A percentile compares a stretch with the other conserved stretches of the same genome.
Evolutionary conservation across 2,113 vertebrate genomes (phyloP).

Genomic region (Dryoscopus gambensis): DNA sequence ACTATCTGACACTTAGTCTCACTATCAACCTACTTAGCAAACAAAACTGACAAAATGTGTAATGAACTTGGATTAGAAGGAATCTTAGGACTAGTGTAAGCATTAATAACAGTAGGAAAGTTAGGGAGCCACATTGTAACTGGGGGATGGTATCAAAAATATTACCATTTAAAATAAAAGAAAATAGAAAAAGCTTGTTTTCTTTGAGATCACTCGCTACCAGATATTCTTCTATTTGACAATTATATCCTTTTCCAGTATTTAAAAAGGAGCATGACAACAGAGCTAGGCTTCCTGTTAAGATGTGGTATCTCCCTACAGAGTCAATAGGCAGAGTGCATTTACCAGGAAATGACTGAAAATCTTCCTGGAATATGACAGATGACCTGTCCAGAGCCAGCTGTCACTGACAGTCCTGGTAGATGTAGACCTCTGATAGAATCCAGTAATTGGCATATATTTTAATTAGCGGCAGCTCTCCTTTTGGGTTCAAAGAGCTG

Average conservation of each 20-base stretch:
- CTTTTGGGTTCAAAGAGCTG: not conserved
- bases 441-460: not conserved
- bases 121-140: not conserved
- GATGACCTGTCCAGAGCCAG: not conserved
- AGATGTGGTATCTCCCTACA: not conserved
- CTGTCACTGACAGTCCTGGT: not conserved
- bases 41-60: not conserved
- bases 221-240: constrained; percentile 27
- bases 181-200: constrained; percentile 5
- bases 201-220: constrained; percentile 4
- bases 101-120: not conserved
- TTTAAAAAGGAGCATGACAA: constrained; percentile 7
- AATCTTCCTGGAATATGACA: not conserved
- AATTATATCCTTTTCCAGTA: constrained; percentile 10
- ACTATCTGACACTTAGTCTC: not conserved
- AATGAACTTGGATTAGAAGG: not conserved
- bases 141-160: not conserved
- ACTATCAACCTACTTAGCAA: not conserved
- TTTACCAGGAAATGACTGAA: constrained; percentile 31
- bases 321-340: not conserved
- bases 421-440: not conserved
- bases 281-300: constrained; percentile 21
- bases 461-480: not conserved
- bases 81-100: not conserved
- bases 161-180: constrained; percentile 13